Evolutionary conservation across 1,140 invertebrate genomes (phyloP), one percentile per base, ranked within the genome.

Genomic region (Drosophila funebris): DNA sequence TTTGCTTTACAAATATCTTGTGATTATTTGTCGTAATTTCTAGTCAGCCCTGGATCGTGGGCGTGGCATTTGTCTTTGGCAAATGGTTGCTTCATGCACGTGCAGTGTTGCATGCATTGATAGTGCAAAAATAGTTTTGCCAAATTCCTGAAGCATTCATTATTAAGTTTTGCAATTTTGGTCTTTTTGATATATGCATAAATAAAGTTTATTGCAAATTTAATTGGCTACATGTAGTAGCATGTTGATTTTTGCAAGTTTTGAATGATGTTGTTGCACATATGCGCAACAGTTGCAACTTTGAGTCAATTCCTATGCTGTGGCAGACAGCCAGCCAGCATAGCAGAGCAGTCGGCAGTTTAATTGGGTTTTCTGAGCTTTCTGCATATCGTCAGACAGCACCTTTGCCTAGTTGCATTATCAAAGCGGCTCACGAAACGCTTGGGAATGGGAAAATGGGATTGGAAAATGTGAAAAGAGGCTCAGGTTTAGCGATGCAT

Each of bases 281-380:
- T 13, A 44, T 16, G 41, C 24, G 24, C 33, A 31, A 24, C 33
- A 22, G 4, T 36, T 33, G 14, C 53, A 36, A 43, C 44, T 29
- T 56, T 36, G 31, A 36, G 27, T 29, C 48, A 8, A 60, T 8
- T 33, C 36, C 53, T 24, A 57, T 24, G 11, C 20, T 53, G 60
- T 20, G 16, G 16, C 20, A 31, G 18, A 24, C 27, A 29, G 29
- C 7, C 29, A 31, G 29, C 9, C 9, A 8, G 29, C 13, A 43
- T 7, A 33, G 41, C n/a, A n/a, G n/a, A n/a, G 39, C 62, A 46
- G 43, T 31, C 44, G 54, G 67, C 58, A 78, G 78, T 84, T 83
- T 83, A 83, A 83, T 83, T 83, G 80, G 72, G 76, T 84, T 78
- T 83, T 64, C 44, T 16, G 58, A 73, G 58, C 62, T 64, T 44